phyloP scores from a whole-genome alignment of 2,113 vertebrate genomes.

The Oryzias celebensis region DNA sequence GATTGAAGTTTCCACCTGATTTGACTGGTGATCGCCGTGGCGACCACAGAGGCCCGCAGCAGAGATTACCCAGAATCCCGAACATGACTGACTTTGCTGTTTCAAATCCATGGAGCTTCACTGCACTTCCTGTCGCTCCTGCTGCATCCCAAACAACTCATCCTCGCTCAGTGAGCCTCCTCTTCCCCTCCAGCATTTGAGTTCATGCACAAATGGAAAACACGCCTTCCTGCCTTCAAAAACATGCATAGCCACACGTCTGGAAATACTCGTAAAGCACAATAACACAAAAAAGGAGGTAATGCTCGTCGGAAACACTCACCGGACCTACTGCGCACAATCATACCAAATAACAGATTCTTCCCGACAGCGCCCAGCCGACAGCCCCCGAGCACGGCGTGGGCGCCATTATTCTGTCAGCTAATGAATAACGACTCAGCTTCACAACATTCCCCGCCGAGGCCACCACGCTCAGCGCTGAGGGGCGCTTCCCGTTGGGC shows the following conservation, averaged over 20 bases:
- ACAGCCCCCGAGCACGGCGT: conserved; percentile 15
- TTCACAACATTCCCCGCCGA: conserved; percentile 46
- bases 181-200: conserved; percentile 58
- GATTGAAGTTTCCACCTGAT: conserved; percentile 37
- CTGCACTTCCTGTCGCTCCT: background rate
- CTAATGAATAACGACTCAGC: conserved; percentile 57
- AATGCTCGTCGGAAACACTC: conserved; percentile 61
- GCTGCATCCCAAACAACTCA: background rate
- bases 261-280: conserved; percentile 68
- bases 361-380: conserved; percentile 6
- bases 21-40: conserved; percentile 30
- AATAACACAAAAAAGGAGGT: conserved; percentile 51
- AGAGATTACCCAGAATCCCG: conserved; percentile 28
- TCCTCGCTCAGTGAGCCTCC: conserved; percentile 4
- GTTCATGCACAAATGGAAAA: conserved; percentile 65
- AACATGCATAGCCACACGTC: conserved; percentile 74
- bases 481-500: conserved; percentile 26
- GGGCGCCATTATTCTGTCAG: conserved; percentile 47
- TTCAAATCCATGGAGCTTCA: background rate
- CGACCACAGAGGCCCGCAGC: conserved; percentile 41
- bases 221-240: conserved; percentile 38
- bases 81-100: conserved; percentile 4
- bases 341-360: conserved; percentile 43
- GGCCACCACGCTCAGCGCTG: conserved; percentile 23
- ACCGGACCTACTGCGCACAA: conserved; percentile 63